Evolutionary conservation across 2,888 invertebrate species (phyloP).

Genomic region (Platyscelio sp.): DNA sequence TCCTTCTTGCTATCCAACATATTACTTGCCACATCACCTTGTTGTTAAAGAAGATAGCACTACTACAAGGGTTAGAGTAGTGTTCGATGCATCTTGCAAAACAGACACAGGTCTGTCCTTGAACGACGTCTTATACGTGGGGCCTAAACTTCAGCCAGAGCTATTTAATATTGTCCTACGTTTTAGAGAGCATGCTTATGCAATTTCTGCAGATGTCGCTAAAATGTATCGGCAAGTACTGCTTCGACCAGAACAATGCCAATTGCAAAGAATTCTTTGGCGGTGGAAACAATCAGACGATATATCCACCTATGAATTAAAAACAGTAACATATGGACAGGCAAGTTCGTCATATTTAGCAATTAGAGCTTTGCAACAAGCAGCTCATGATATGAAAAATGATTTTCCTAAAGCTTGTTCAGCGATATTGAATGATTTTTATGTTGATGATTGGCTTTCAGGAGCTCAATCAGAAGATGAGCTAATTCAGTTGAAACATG

Average conservation of each 20-base stretch:
- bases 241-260: not conserved
- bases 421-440: not conserved
- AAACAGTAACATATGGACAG: not conserved
- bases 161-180: not conserved
- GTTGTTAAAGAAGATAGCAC: not conserved
- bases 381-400: not conserved
- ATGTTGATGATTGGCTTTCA: not conserved
- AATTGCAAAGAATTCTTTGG: not conserved
- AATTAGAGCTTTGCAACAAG: not conserved
- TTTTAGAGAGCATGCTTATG: constrained; percentile 1
- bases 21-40: not conserved
- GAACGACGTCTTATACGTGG: not conserved
- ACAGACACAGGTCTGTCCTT: not conserved
- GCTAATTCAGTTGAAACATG: not conserved
- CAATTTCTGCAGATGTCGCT: not conserved
- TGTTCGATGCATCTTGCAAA: not conserved
- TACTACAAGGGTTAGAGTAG: not conserved
- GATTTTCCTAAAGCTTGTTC: not conserved
- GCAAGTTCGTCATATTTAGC: not conserved
- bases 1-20: not conserved
- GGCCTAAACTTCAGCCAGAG: not conserved
- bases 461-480: not conserved
- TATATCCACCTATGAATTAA: not conserved
- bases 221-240: not conserved
- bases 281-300: not conserved